Percentiles rank a stretch among this genome's conserved stretches.
Evolutionary conservation across 2,113 vertebrate genomes (phyloP).

Genomic region (Otocyon megalotis): DNA sequence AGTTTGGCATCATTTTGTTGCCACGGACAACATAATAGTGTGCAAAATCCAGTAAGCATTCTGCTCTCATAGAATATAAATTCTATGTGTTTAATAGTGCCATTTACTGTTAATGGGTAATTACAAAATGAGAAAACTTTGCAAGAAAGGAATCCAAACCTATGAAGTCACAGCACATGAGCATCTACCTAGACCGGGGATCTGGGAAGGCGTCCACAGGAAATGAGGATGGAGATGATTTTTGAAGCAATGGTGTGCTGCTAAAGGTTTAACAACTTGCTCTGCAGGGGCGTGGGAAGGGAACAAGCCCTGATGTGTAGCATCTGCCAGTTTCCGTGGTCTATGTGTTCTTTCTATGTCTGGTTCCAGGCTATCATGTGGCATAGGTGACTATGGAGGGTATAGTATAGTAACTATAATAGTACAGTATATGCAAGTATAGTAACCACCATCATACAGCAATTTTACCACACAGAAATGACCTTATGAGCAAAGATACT

Average conservation of each 20-base stretch:
- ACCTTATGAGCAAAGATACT: neutral
- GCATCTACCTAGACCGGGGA: neutral
- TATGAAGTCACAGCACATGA: neutral
- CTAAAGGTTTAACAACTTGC: fast-evolving
- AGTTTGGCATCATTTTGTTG: neutral
- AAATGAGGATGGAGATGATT: neutral
- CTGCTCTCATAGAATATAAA: neutral
- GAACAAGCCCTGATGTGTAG: fast-evolving
- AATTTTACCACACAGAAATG: neutral
- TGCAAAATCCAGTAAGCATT: neutral
- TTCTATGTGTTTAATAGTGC: too few relatives aligned
- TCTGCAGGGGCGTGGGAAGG: neutral
- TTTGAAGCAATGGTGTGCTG: neutral
- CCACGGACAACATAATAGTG: too few relatives aligned
- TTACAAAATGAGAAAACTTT: neutral
- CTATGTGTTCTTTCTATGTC: too few relatives aligned
- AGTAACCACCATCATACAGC: neutral
- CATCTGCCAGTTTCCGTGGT: neutral
- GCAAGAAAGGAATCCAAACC: neutral
- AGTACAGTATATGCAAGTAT: neutral
- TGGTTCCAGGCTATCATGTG: neutral
- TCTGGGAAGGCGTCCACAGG: too few relatives aligned
- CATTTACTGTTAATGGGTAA: neutral
- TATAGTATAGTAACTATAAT: neutral
- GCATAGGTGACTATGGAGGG: neutral